phyloP scores from a whole-genome alignment of 2,797 vertebrate genomes.

The Syndactyla subalaris region DNA sequence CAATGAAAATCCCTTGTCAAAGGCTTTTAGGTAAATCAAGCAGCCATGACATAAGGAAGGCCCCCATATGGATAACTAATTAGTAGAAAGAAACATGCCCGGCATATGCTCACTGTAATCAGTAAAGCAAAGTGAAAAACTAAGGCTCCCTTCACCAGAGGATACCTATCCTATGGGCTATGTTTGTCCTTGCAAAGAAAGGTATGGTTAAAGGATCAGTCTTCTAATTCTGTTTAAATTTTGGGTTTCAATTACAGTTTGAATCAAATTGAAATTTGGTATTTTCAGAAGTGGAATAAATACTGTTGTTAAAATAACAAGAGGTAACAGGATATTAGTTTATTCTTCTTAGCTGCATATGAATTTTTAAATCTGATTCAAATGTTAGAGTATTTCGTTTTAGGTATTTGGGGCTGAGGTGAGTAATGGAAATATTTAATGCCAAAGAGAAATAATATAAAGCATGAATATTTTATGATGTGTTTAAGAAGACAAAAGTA shows the following conservation, averaged over 20 bases:
- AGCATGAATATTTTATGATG: neutral
- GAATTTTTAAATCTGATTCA: neutral
- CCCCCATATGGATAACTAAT: neutral
- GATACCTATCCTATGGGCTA: neutral
- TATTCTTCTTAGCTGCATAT: neutral
- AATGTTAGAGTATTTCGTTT: neutral
- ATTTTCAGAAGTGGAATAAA: neutral
- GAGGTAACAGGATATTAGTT: neutral
- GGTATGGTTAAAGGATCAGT: neutral
- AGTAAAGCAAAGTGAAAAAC: neutral
- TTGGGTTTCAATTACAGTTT: neutral
- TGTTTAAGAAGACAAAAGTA: neutral
- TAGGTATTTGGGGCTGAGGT: neutral
- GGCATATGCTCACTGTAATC: neutral
- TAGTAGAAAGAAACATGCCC: neutral
- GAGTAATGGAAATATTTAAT: neutral
- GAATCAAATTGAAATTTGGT: neutral
- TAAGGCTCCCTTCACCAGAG: neutral
- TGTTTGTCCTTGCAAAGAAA: neutral
- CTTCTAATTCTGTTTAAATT: neutral
- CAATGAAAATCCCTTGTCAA: neutral
- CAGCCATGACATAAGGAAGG: neutral
- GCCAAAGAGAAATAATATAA: neutral
- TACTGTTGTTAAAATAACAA: neutral
- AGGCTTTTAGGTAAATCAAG: slow-evolving; percentile 24